Evolutionary conservation across 1,140 invertebrate species (phyloP), one percentile per base, ranked within the genome.

Genomic region (Leptopilina boulardi): DNA sequence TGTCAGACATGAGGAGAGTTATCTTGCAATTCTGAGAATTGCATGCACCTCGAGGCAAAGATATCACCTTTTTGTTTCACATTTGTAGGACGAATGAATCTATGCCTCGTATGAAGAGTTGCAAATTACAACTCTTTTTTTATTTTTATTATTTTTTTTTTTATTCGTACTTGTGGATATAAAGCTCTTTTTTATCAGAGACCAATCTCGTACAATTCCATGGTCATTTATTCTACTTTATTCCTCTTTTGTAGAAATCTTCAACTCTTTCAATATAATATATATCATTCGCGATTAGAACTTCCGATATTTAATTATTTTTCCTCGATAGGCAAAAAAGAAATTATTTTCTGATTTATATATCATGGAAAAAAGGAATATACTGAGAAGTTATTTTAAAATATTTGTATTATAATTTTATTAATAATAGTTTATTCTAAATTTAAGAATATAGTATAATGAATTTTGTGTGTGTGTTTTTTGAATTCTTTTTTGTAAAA

Each of bases 1-100:
- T 72, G 71, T 76, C 34, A 72, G 74, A 74, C 54, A 51, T 56
- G 70, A 78, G 76, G 70, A 78, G 76, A 56, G 66, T 66, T 66
- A 81, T 81, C 76, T 73, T 78, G 54, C 74, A 81, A 70, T 77
- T 78, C 44, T 21, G 71, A 66, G 41, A 78, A 78, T 78, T 78
- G 59, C 59, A 66, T 66, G 5, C 59, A 66, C 59, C 59, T 30
- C 26, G 23, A 66, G 59, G 59, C 59, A 66, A 23, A n/a, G n/a
- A n/a, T n/a, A 30, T 66, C 13, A 30, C 59, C 59, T 66, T 66
- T 66, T 66, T 30, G 59, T 66, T 66, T 23, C 13, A n/a, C 21
- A 15, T 66, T 66, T 66, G 59, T 30, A 66, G 59, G 59, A 30
- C 59, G 59, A 66, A 66, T 66, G 59, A 66, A 66, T 66, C 59